These are phyloP conservation scores for Hyposoter didymator DNA, from an alignment of 2,888 invertebrate genomes.

Conservation along the genomic window DNA sequence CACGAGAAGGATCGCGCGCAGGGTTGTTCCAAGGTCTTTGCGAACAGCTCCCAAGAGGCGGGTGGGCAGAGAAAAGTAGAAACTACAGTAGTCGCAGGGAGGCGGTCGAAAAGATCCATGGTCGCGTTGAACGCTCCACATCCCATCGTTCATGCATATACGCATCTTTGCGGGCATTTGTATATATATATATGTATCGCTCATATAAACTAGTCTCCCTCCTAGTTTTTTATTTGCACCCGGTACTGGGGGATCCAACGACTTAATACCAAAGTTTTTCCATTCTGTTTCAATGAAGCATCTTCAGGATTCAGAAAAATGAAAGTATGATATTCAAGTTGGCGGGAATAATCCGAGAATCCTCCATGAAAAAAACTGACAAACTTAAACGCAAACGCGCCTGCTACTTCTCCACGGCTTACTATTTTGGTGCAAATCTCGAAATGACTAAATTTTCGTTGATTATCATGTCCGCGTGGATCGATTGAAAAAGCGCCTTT, in stretches of 20 bases:
- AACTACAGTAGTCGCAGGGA: conserved; percentile 38
- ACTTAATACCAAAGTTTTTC: neutral
- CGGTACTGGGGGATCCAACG: neutral
- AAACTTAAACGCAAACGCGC: no score
- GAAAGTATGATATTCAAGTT: neutral
- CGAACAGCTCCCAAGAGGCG: conserved; percentile 41
- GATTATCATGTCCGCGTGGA: neutral
- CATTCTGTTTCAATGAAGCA: neutral
- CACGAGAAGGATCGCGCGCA: conserved; percentile 14
- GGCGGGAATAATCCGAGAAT: neutral
- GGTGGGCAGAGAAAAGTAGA: conserved; percentile 4
- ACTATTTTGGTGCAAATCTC: neutral
- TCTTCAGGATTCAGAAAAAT: neutral
- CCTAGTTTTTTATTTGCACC: conserved; percentile 5
- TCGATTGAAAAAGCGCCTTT: neutral
- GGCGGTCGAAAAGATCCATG: conserved; percentile 50
- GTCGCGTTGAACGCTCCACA: conserved; percentile 35
- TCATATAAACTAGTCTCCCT: neutral
- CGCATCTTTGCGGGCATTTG: neutral
- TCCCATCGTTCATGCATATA: neutral
- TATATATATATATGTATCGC: conserved; percentile 21
- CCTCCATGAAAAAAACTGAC: no score
- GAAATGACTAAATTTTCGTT: neutral
- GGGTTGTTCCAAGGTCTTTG: conserved; percentile 30
- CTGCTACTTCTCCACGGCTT: no score